Evolutionary conservation across 2,888 invertebrate species (phyloP), one percentile per base, ranked within the genome.

Genomic region (Timema podura): DNA sequence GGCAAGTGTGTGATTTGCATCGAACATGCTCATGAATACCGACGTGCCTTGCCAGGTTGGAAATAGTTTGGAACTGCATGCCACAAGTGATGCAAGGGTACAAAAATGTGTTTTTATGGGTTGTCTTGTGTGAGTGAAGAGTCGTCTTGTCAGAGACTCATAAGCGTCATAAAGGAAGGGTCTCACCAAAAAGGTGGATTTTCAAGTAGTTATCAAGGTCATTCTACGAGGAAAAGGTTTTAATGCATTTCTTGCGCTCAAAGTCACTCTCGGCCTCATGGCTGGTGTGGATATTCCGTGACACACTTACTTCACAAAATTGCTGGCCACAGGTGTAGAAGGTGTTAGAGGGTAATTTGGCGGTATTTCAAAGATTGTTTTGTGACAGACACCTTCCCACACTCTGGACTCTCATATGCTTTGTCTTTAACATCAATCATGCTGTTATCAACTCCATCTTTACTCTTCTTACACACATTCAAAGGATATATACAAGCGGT

Each of bases 41-140:
- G 44, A 61, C 13, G 8, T 61, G 61, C 45, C 6, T 11, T 11
- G 61, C 16, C 5, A 61, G 61, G 16, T 10, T 16, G 45, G 61
- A 61, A 11, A 45, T 30, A 16, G 45, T 45, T 3, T 2, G 61
- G 16, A 61, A 61, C 45, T 61, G 30, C 30, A 45, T 61, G 9
- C 44, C 44, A 16, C 61, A 61, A 13, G 30, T 30, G 11, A 61
- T 16, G 16, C 61, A 61, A 6, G 11, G 16, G 16, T 45, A 61
- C 10, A 45, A 15, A 61, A 7, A 13, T 6, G 16, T 61, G 30
- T 61, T 61, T 30, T 13, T 45, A 61, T 61, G 61, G 45, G 11
- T 45, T 15, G 5, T 61, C 30, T 61, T 61, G 61, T 61, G 61
- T 45, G 16, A 11, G 61, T 16, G 45, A 61, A 61, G 57, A 61